Evolutionary conservation across 2,113 vertebrate genomes (phyloP), one percentile per base, ranked within the genome.

Genomic region (Gymnobelideus leadbeateri): DNA sequence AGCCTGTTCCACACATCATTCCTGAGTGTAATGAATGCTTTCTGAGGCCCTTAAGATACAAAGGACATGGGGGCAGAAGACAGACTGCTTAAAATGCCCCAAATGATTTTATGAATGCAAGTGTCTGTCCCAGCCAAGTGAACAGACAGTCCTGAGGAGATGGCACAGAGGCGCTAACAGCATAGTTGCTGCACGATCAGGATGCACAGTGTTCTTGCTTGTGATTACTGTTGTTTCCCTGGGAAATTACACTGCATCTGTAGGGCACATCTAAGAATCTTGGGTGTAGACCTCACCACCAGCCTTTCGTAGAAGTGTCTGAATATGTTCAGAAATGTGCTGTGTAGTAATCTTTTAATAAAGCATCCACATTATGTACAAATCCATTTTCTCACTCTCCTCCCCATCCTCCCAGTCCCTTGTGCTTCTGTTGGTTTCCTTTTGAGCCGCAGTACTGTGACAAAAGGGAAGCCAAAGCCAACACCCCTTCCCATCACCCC

Each of bases 61-160:
- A 6, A 3, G 7, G 16, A 37, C 49, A 51, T 51, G 26, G 26
- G 84, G 51, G 21, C 16, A 77, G 14, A 24, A 77, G 53, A 55
- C 23, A 49, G 89, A 43, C 23, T 14, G 55, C 54, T 93, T 51
- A 51, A 31, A 90, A 90, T 51, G 37, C 49, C 46, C 46, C 49
- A 90, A 90, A 49, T 50, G 89, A 50, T 51, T 90, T 90, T 90
- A 51, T 47, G 49, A 90, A 90, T 90, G 89, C n/a, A 90, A 51
- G n/a, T 43, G 4, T 26, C 24, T 25, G 1, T 16, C 46, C 47
- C 47, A 11, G 46, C 89, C 89, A 89, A 49, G 47, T 68, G 61
- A 89, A 49, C 89, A 68, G 61, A 68, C 37, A 68, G 12, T 68
- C 61, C 31, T 68, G 68, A 55, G 68, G 92, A 43, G 21, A 53